Evolutionary conservation across 2,888 invertebrate species (phyloP), one percentile per base, ranked within the genome.

Genomic region (Antheraea yamamai): DNA sequence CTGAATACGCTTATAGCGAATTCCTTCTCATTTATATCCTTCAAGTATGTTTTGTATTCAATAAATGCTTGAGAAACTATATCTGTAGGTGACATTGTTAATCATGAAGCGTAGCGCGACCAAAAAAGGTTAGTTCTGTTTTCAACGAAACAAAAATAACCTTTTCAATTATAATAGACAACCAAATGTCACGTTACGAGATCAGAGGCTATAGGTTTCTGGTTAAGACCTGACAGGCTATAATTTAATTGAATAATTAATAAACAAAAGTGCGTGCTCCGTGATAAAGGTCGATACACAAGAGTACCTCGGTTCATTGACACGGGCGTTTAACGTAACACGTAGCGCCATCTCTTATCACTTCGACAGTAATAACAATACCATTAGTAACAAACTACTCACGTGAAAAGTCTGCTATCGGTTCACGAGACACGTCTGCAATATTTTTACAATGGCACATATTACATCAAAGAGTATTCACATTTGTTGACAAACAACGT

Each of bases 331-430:
- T 78, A 84, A 81, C 82, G 81, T 77, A 78, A 86, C 89, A 82
- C 77, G 81, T 87, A 92, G 87, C 94, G 94, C 93, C 93, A 93
- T 93, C 94, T 94, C 79, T 91, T 87, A 87, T 84, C 84, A 78
- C 75, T 70, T 61, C 26, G 51, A 23, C 39, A 74, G 82, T 85
- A 89, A 85, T 83, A 81, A 80, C 78, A 84, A 85, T 84, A 81
- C 83, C 82, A 85, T 83, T 84, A 85, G 79, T 80, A 79, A 82
- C 79, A 78, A 83, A 81, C 84, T 90, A 93, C 94, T 93, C 86
- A 94, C 93, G 86, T 91, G 88, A 88, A 89, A 84, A 82, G 79
- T 83, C 81, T 81, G 85, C 78, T 79, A 84, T 83, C 80, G 79
- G 79, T 83, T 85, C 81, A 83, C 81, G 83, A 81, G 83, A 82